Conservation (phyloP, 2,888 invertebrate genomes). For the Mactromeris polynyma region DNA sequence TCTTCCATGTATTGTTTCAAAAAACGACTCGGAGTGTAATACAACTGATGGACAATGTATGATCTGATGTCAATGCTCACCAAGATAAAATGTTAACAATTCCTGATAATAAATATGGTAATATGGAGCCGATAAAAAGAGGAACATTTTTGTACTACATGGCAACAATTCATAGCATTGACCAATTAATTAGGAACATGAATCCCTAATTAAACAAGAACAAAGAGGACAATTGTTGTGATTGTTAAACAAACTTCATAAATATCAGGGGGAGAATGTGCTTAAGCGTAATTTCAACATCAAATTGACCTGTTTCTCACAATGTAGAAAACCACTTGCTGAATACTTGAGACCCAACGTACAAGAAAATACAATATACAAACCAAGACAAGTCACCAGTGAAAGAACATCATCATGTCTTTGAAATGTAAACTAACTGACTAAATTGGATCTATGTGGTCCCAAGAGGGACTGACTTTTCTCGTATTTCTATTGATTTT, state of each 20-base stretch:
- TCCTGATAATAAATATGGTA: background rate
- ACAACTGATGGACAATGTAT: no score
- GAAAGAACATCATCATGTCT: background rate
- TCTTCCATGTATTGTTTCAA: no score
- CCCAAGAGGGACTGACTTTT: constrained; percentile 3
- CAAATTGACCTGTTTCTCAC: background rate
- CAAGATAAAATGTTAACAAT: background rate
- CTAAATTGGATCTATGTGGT: constrained; percentile 6
- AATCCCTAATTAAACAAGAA: background rate
- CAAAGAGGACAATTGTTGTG: background rate
- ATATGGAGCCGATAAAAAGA: background rate
- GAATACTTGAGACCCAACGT: background rate
- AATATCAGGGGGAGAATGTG: background rate
- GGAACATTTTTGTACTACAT: background rate
- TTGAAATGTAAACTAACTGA: constrained; percentile 20
- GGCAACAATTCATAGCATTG: background rate
- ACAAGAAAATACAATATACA: background rate
- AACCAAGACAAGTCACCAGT: background rate
- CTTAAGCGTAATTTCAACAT: background rate
- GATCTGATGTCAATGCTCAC: no score
- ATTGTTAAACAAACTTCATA: background rate
- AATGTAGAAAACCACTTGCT: background rate
- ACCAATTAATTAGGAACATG: background rate
- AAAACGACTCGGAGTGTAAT: no score
- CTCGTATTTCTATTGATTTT: constrained; percentile 12